These are phyloP conservation scores for Eupithecia vulgata DNA, from an alignment of 2,888 invertebrate genomes.

Conservation along the genomic window DNA sequence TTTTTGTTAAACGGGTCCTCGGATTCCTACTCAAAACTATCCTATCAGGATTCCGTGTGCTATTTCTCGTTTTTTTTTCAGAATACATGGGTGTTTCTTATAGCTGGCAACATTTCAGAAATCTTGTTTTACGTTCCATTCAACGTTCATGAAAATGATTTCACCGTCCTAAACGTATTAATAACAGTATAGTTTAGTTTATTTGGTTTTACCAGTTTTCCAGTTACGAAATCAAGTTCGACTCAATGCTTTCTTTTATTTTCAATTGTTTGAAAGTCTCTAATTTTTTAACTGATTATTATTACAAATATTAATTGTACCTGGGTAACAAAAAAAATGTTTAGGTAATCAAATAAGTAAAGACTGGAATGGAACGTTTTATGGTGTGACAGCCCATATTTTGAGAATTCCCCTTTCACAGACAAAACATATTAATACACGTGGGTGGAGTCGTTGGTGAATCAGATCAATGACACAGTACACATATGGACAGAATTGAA, in stretches of 20 bases:
- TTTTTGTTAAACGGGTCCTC: too few relatives aligned
- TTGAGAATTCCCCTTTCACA: slow-evolving; percentile 11
- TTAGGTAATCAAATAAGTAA: not conserved
- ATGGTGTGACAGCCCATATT: not conserved
- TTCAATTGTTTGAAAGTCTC: not conserved
- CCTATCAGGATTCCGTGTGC: too few relatives aligned
- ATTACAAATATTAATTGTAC: too few relatives aligned
- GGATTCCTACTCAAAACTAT: too few relatives aligned
- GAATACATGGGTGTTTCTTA: not conserved
- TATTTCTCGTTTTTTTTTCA: too few relatives aligned
- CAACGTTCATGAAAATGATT: not conserved
- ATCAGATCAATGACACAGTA: not conserved
- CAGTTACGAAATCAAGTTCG: not conserved
- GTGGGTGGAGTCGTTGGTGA: not conserved
- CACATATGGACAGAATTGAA: too few relatives aligned
- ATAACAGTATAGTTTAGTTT: not conserved
- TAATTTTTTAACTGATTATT: too few relatives aligned
- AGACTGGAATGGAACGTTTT: slow-evolving; percentile 8
- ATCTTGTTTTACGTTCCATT: slow-evolving; percentile 10
- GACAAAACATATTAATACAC: not conserved
- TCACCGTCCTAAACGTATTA: not conserved
- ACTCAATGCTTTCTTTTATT: not conserved
- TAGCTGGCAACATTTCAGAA: slow-evolving; percentile 12
- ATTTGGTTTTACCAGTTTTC: not conserved
- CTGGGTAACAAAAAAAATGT: too few relatives aligned